These are phyloP conservation scores for Elephas maximus DNA, from an alignment of 2,113 vertebrate species.

Conservation along the genomic window DNA sequence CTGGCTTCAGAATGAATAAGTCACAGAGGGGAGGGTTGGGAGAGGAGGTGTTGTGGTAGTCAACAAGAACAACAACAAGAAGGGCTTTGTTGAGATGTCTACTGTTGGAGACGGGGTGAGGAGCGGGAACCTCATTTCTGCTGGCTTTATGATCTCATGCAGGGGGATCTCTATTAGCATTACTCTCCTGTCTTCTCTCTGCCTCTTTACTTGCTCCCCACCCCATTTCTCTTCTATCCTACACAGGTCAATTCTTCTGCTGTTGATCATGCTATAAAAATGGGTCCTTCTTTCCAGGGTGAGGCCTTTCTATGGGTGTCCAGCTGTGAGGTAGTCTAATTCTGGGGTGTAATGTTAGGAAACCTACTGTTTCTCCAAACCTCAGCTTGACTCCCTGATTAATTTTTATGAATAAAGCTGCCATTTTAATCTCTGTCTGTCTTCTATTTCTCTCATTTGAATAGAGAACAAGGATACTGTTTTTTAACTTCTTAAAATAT, in stretches of 20 bases:
- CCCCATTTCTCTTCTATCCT: neutral
- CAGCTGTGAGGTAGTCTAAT: neutral
- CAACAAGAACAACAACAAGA: neutral
- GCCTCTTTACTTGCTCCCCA: neutral
- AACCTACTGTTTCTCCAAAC: neutral
- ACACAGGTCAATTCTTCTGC: neutral
- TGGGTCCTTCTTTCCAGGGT: neutral
- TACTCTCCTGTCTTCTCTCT: neutral
- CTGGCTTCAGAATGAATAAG: neutral
- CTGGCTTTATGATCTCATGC: neutral
- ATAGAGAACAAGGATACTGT: neutral
- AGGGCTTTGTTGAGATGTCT: neutral
- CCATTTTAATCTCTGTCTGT: neutral
- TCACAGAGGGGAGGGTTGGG: neutral
- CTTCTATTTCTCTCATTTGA: neutral
- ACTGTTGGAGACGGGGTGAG: too few relatives aligned
- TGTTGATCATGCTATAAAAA: neutral
- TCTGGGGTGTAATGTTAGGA: neutral
- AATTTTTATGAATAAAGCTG: neutral
- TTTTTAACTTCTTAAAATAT: constrained; percentile 7
- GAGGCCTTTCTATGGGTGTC: neutral
- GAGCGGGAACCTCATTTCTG: neutral
- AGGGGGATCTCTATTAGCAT: too few relatives aligned
- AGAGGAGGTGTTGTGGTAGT: neutral
- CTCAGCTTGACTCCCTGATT: neutral